Evolutionary conservation across 1,140 invertebrate species (phyloP), one percentile per base, ranked within the genome.

Genomic region (Monomorium pharaonis): DNA sequence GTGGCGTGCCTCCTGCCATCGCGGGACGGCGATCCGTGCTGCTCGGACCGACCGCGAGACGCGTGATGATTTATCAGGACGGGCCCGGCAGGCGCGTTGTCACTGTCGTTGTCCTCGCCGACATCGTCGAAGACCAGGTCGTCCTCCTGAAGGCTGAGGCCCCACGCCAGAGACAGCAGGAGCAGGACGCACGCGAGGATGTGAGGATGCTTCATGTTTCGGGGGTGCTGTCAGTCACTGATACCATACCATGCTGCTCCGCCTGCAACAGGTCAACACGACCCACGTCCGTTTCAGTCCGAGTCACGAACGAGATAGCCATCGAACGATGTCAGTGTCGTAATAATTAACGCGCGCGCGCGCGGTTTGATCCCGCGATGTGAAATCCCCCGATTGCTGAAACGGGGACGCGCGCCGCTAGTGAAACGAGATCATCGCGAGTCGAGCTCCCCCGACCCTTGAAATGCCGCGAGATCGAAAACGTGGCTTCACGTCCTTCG

Each of bases 111-210:
- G 47, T 92, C 93, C 37, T 94, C 94, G 44, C 92, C 92, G 44
- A 93, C 91, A 70, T 94, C 94, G 33, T 95, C 94, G 89, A 95
- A 95, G 12, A 95, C 93, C 74, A 95, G 89, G 76, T 95, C 94
- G 88, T 95, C 94, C 86, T 95, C 94, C 88, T 93, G 93, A 33
- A 87, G 74, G 21, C 65, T 91, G 30, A 92, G 63, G 42, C 86
- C 84, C 62, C 92, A 75, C 16, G 75, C 86, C 67, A 92, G 80
- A 21, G 91, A 85, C 67, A 92, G 60, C 63, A 93, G 70, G 37
- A 83, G 42, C n/a, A 86, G 54, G 72, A 85, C 83, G 70, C 92
- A 87, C 86, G 74, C 85, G 69, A 94, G 78, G 81, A 91, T 70
- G 70, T 89, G 86, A 83, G 90, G 90, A 80, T 80, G 67, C 89